phyloP scores from a whole-genome alignment of 1,140 invertebrate species.

The Drosophila prosaltans region DNA sequence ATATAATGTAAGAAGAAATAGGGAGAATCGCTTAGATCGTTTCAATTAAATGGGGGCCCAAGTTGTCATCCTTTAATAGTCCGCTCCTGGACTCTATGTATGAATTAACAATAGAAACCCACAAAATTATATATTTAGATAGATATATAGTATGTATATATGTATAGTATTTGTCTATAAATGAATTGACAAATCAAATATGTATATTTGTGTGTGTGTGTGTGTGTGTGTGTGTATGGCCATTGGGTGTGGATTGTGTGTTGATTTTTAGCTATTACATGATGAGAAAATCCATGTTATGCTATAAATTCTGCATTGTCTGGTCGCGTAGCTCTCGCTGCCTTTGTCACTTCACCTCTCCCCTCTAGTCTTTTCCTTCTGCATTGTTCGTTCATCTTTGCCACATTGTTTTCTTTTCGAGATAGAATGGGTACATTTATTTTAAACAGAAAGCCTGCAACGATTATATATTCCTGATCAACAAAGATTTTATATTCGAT shows the following conservation, averaged over 20 bases:
- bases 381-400: background rate
- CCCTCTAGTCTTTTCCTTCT: too few species aligned
- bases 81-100: too few species aligned
- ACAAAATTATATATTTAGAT: background rate
- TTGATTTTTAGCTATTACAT: conserved; percentile 61
- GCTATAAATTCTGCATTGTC: conserved; percentile 79
- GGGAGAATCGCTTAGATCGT: too few species aligned
- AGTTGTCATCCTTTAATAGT: too few species aligned
- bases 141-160: conserved; percentile 26
- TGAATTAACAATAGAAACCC: background rate
- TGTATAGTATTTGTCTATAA: conserved; percentile 56
- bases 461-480: too few species aligned
- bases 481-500: too few species aligned
- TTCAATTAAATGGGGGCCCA: too few species aligned
- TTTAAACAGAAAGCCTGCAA: too few species aligned
- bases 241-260: conserved; percentile 16
- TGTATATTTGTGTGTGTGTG: too few species aligned
- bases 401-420: too few species aligned
- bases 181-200: conserved; percentile 77
- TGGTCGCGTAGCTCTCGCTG: background rate
- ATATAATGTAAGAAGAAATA: too few species aligned
- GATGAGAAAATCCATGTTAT: conserved; percentile 76
- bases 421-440: too few species aligned
- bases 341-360: background rate
- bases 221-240: conserved; percentile 23